These are phyloP conservation scores for Drosophila mettleri DNA, from an alignment of 2,888 invertebrate genomes.

Conservation along the genomic window DNA sequence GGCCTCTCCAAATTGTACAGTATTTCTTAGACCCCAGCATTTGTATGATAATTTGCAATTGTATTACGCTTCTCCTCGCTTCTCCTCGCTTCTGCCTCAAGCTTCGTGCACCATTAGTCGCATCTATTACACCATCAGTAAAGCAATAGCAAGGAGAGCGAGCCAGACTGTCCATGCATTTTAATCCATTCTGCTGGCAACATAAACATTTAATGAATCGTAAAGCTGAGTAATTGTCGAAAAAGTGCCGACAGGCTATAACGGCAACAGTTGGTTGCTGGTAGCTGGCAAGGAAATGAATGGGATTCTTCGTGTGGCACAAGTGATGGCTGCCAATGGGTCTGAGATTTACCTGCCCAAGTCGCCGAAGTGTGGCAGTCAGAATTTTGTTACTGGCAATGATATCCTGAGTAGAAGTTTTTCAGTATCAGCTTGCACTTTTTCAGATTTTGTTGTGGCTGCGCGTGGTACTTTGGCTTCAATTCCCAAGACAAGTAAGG, in stretches of 20 bases:
- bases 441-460: slow-evolving; percentile 52
- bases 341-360: slow-evolving; percentile 32
- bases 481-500: slow-evolving; percentile 34
- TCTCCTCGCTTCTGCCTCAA: slow-evolving; percentile 12
- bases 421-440: slow-evolving; percentile 63
- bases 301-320: slow-evolving; percentile 11
- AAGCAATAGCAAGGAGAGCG: background rate
- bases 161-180: slow-evolving; percentile 43
- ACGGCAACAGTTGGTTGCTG: slow-evolving; percentile 61
- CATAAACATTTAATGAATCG: slow-evolving; percentile 76
- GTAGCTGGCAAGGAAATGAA: slow-evolving; percentile 23
- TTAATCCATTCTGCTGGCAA: slow-evolving; percentile 73
- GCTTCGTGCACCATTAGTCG: slow-evolving; percentile 50
- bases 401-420: slow-evolving; percentile 37
- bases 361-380: background rate
- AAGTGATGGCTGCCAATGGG: slow-evolving; percentile 10
- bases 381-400: slow-evolving; percentile 20
- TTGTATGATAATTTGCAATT: slow-evolving; percentile 50
- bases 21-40: slow-evolving; percentile 24
- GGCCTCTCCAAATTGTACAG: slow-evolving; percentile 28
- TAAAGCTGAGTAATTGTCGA: slow-evolving; percentile 76
- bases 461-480: slow-evolving; percentile 23
- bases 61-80: slow-evolving; percentile 13
- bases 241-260: slow-evolving; percentile 49
- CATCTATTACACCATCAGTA: slow-evolving; percentile 52